Evolutionary conservation across 2,113 vertebrate species (phyloP).

Genomic region (Ceyx margarethae): DNA sequence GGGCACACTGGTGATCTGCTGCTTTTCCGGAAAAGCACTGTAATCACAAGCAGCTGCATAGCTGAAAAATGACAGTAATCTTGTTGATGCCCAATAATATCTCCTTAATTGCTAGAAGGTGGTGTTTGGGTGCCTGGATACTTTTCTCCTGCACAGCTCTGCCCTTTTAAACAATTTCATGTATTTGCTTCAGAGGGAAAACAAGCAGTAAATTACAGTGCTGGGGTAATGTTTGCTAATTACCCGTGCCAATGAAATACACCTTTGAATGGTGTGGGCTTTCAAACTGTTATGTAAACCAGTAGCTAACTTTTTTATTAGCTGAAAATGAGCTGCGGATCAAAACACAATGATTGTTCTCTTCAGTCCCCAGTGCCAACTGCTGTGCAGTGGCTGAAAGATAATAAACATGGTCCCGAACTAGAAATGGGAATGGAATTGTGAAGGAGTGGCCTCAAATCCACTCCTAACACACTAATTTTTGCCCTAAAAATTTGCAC

Average conservation of each 20-base stretch:
- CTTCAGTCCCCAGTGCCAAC: neutral
- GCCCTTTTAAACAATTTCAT: constrained; percentile 35
- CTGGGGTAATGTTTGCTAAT: constrained; percentile 18
- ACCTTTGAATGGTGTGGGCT: neutral
- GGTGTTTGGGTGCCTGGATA: neutral
- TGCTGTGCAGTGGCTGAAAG: neutral
- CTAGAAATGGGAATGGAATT: neutral
- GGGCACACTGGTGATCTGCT: neutral
- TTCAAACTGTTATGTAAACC: neutral
- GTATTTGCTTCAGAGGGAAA: constrained; percentile 12
- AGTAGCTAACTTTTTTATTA: constrained; percentile 12
- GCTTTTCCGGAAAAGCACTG: neutral
- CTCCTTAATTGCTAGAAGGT: neutral
- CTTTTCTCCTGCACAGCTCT: neutral
- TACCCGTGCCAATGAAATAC: neutral
- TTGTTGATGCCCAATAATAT: neutral
- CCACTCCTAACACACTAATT: neutral
- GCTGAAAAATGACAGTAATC: neutral
- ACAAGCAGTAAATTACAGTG: constrained; percentile 14
- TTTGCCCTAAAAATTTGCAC: neutral
- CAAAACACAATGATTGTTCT: neutral
- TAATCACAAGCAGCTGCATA: neutral
- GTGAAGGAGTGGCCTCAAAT: neutral
- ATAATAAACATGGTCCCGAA: neutral
- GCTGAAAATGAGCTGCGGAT: neutral